phyloP scores from a whole-genome alignment of 2,113 vertebrate species.

The Colius striatus region DNA sequence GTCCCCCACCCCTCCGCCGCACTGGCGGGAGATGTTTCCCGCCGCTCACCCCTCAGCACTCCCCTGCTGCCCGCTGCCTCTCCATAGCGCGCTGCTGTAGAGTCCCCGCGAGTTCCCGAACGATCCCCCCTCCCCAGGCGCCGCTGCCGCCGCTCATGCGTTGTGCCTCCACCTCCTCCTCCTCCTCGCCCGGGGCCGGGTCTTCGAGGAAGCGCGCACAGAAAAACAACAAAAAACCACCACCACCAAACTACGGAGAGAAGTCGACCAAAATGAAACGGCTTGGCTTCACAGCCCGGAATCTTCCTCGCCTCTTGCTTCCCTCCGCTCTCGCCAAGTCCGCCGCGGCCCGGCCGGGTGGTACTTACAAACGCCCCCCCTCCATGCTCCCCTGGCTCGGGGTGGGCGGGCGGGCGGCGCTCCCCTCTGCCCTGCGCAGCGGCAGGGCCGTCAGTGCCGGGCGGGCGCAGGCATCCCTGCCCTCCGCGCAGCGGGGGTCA shows the following conservation, averaged over 20 bases:
- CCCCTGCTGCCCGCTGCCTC: background rate
- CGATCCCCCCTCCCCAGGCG: background rate
- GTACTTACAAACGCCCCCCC: background rate
- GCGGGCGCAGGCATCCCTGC: background rate
- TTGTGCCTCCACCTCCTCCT: constrained; percentile 11
- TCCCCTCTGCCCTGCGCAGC: background rate
- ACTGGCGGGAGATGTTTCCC: background rate
- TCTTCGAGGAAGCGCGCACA: constrained; percentile 1
- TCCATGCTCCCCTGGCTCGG: background rate
- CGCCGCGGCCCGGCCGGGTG: background rate
- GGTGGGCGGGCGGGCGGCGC: background rate
- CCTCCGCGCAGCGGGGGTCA: background rate
- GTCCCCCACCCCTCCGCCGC: constrained; percentile 14
- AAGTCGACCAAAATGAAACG: background rate
- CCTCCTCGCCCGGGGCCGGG: background rate
- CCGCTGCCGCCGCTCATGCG: constrained; percentile 14
- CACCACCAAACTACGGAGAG: background rate
- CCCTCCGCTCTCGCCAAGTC: background rate
- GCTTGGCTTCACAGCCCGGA: background rate
- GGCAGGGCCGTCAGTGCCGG: background rate
- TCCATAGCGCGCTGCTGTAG: background rate
- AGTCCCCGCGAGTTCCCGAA: background rate
- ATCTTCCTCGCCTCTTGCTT: constrained; percentile 8
- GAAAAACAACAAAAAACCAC: background rate
- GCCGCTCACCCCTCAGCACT: background rate